A percentile compares a stretch with the other conserved stretches of the same genome.
Evolutionary conservation across 2,113 vertebrate species (phyloP).

Genomic region (Pholis gunnellus): DNA sequence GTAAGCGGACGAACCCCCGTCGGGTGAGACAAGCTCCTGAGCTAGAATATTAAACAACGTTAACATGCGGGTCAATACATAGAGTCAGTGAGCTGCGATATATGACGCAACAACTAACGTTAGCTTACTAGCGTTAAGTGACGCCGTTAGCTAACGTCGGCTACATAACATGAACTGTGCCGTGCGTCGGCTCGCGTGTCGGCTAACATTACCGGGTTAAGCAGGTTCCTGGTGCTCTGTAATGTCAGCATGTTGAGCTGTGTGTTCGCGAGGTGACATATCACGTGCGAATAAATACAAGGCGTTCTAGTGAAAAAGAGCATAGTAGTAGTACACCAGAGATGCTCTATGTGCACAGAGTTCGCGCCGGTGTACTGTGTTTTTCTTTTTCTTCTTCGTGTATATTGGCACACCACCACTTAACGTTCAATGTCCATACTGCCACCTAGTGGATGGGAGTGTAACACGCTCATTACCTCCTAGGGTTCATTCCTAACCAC

Average conservation of each 20-base stretch:
- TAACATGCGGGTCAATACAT: neutral
- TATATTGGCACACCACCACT: neutral
- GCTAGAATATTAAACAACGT: constrained; percentile 4
- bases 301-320: neutral
- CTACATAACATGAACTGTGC: neutral
- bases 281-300: neutral
- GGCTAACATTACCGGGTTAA: constrained; percentile 19
- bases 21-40: neutral
- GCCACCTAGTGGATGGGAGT: neutral
- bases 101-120: neutral
- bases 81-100: rapidly evolving
- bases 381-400: neutral
- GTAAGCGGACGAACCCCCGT: neutral
- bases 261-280: neutral
- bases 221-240: neutral
- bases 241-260: neutral
- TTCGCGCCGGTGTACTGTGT: neutral
- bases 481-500: no score
- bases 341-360: neutral
- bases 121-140: neutral
- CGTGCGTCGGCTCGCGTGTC: neutral
- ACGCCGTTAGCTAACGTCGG: neutral
- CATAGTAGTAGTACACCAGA: neutral
- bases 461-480: neutral
- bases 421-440: neutral